Conservation (phyloP, 2,113 vertebrate genomes). For the Chaetops frenatus region DNA sequence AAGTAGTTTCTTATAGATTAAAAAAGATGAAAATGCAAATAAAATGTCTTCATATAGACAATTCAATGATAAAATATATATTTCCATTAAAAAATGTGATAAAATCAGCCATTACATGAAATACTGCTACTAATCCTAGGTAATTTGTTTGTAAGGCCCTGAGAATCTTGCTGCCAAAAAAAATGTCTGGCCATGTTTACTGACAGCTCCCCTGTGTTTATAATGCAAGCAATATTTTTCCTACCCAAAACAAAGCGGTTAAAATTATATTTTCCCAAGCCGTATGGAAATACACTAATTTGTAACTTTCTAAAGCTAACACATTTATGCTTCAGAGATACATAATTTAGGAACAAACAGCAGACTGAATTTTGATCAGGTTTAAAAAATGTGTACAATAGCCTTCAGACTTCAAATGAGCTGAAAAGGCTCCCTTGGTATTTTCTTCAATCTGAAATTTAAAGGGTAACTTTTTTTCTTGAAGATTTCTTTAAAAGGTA, state of each 20-base stretch:
- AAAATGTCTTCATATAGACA: neutral
- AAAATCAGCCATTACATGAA: neutral
- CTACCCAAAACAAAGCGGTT: conserved; percentile 64
- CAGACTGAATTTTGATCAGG: conserved; percentile 76
- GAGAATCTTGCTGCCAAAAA: conserved; percentile 32
- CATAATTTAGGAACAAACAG: conserved; percentile 80
- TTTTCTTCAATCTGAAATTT: conserved; percentile 53
- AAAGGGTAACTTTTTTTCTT: conserved; percentile 48
- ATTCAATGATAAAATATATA: neutral
- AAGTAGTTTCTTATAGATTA: conserved; percentile 36
- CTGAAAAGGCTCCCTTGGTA: conserved; percentile 60
- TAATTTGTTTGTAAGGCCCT: conserved; percentile 38
- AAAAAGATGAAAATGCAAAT: conserved; percentile 43
- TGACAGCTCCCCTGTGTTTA: conserved; percentile 63
- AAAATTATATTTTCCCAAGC: conserved; percentile 74
- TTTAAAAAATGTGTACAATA: conserved; percentile 69
- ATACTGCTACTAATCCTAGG: conserved; percentile 18
- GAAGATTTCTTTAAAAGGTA: conserved; percentile 54
- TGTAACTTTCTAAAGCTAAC: conserved; percentile 77
- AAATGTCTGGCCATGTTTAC: conserved; percentile 44
- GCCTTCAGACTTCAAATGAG: conserved; percentile 74
- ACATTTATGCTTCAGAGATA: conserved; percentile 78
- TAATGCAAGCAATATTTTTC: conserved; percentile 69
- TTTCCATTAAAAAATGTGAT: neutral
- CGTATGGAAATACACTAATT: conserved; percentile 79